Conservation (phyloP, 1,140 invertebrate genomes). For the Papilio aristodemus region DNA sequence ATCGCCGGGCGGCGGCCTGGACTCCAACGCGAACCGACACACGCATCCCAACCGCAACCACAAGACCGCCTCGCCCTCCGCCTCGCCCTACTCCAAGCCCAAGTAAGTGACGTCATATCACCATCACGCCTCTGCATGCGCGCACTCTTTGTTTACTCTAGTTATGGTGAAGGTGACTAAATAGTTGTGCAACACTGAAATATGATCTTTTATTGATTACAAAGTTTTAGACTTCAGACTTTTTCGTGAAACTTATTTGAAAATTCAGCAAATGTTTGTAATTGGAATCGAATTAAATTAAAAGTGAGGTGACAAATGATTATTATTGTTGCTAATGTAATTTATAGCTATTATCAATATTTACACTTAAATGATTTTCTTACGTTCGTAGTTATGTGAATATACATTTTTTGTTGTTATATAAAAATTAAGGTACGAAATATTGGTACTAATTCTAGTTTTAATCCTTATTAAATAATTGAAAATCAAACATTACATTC, state of each 20-base stretch:
- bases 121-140: conserved; percentile 3
- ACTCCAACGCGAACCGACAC: conserved; percentile 82
- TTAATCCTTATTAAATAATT: too few relatives aligned
- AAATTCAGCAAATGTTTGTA: not conserved
- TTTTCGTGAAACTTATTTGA: too few relatives aligned
- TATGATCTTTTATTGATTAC: not conserved
- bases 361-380: too few relatives aligned
- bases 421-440: too few relatives aligned
- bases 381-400: too few relatives aligned
- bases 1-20: conserved; percentile 85
- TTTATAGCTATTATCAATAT: too few relatives aligned
- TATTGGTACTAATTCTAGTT: too few relatives aligned
- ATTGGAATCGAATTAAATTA: not conserved
- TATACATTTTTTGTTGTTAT: not conserved
- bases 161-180: not conserved
- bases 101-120: conserved; percentile 68
- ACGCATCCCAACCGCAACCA: conserved; percentile 81
- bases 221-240: not conserved
- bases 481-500: too few relatives aligned
- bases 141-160: conserved; percentile 10
- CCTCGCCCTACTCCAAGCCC: conserved; percentile 69
- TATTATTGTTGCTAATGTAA: too few relatives aligned
- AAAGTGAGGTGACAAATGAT: too few relatives aligned
- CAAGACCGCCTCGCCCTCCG: conserved; percentile 58
- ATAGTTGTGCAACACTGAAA: not conserved